Conservation (phyloP, 2,888 invertebrate species). For the Cenopis cana region DNA sequence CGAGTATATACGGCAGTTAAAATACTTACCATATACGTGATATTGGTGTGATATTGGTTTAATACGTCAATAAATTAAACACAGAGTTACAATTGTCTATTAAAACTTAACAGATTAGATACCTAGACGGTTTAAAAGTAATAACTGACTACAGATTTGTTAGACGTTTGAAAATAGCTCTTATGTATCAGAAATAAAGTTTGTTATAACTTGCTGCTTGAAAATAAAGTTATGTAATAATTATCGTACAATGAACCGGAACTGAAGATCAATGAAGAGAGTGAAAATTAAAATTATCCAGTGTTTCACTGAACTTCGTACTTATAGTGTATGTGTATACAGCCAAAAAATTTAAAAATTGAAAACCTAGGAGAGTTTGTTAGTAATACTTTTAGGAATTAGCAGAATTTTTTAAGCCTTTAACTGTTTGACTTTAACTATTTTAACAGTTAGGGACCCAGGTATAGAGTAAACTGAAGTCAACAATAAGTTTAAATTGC, state of each 20-base stretch:
- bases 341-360: too few relatives aligned
- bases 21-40: background rate
- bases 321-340: too few relatives aligned
- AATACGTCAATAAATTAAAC: background rate
- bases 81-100: too few relatives aligned
- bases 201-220: background rate
- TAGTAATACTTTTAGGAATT: too few relatives aligned
- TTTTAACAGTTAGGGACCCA: too few relatives aligned
- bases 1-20: background rate
- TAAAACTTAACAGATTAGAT: conserved; percentile 1
- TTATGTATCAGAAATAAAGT: background rate
- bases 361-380: too few relatives aligned
- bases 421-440: too few relatives aligned
- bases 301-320: background rate
- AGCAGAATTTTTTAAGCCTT: too few relatives aligned
- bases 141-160: background rate
- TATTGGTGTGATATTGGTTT: background rate
- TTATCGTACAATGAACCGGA: background rate
- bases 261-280: background rate
- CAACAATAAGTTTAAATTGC: too few relatives aligned
- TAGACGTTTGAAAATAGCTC: background rate
- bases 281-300: too few relatives aligned
- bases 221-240: background rate
- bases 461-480: too few relatives aligned
- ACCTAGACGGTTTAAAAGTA: background rate